Evolutionary conservation across 2,888 invertebrate species (phyloP), one percentile per base, ranked within the genome.

Genomic region (Troides helena): DNA sequence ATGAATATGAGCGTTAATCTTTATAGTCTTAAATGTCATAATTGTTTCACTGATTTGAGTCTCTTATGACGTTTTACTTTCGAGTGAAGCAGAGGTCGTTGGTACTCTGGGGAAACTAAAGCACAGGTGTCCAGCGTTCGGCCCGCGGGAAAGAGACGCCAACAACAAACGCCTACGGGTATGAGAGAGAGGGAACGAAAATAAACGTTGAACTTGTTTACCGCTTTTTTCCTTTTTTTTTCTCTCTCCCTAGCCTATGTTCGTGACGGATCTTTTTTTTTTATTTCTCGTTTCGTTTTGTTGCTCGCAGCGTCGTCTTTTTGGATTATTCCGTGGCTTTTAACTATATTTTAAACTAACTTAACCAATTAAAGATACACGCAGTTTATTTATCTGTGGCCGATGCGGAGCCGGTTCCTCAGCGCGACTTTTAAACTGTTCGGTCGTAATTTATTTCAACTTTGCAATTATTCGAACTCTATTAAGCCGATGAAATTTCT

Each of bases 101-200:
- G 92, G 90, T 91, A 92, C 92, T 91, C 88, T 85, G 88, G 90
- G 92, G 92, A 92, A 91, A 92, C 91, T 92, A 89, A 92, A 92
- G 92, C 92, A 92, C 92, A 92, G 92, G 92, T 92, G 92, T 92
- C 91, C 92, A 90, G 88, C 92, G 92, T 87, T 92, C 89, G 87
- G 88, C 80, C 83, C 76, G 87, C 72, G 75, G 76, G 85, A 90
- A 74, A 76, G 85, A 84, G 90, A 88, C 58, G 65, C 80, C 69
- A 65, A 77, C 83, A 85, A 56, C 23, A 71, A 82, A 81, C 74
- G 68, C 63, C 62, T 57, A 8, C 64, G 72, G 56, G 90, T 64
- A 76, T 73, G 86, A 92, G 79, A 79, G 82, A 75, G 90, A 91
- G 81, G 84, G 87, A 86, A 92, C 90, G 86, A 92, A 92, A 92